Evolutionary conservation across 2,888 invertebrate species (phyloP), one percentile per base, ranked within the genome.

Genomic region (Drosophila rellima): DNA sequence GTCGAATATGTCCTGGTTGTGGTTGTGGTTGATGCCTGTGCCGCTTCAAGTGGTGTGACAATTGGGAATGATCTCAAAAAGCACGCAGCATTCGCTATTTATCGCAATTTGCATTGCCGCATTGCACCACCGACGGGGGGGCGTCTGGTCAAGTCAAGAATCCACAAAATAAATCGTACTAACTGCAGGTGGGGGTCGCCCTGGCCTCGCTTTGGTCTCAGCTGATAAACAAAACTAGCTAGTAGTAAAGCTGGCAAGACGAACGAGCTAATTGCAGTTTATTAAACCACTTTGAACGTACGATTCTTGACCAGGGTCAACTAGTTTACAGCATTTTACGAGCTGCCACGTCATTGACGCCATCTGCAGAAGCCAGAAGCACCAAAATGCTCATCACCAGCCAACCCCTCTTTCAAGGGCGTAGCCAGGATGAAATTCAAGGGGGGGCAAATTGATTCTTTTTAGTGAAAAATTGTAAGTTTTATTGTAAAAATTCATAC

Each of bases 231-330:
- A 71, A 74, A 66, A 39, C 29, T 74, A 77, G 70, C 67, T 65
- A 51, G 7, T 26, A 26, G 6, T 35, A 37, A 13, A 18, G 11
- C 45, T 50, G 20, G 37, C 45, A 60, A 64, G 73, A 54, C 48
- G 65, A 47, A 63, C 67, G 68, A 78, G 80, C 74, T 86, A 86
- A 88, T 88, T 84, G 78, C 88, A 88, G 70, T 84, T 86, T 88
- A 88, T 80, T 82, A 85, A 82, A 80, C 86, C 80, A 86, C 86
- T 85, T 76, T 70, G 76, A 78, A 66, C 78, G 65, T 74, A 70
- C 71, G 67, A 82, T 84, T 88, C 86, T 84, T 85, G 88, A 85
- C 84, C 84, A 85, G 80, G 84, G 84, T 85, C 88, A 88, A 85
- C 84, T 68, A 70, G 74, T 88, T 88, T 80, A 67, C 70, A 68